Evolutionary conservation across 2,888 invertebrate genomes (phyloP).

Genomic region (Mesorhabditis belari): DNA sequence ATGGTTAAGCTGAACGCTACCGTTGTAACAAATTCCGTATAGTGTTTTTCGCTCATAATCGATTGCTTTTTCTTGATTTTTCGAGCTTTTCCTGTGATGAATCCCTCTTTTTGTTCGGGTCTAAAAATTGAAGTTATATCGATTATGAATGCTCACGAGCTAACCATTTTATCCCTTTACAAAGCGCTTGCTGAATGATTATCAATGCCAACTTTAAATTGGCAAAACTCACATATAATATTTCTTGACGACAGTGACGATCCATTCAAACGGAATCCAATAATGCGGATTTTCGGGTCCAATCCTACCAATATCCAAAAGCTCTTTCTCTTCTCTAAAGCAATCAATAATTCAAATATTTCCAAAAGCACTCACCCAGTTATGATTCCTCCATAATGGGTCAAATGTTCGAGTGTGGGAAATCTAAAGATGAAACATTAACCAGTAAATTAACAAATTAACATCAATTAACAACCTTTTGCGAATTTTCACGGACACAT

Average conservation of each 20-base stretch:
- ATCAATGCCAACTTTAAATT: not conserved
- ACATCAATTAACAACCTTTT: conserved; percentile 1
- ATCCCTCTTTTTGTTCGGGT: too few relatives aligned
- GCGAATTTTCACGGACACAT: conserved; percentile 17
- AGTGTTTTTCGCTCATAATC: conserved; percentile 16
- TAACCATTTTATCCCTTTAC: not conserved
- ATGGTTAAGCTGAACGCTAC: not conserved
- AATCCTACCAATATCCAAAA: conserved; percentile 9
- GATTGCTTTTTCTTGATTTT: not conserved
- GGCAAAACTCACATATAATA: conserved; percentile 4
- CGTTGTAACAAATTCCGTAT: conserved; percentile 10
- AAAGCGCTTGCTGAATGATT: not conserved
- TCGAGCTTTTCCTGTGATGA: too few relatives aligned
- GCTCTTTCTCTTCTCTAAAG: conserved; percentile 12
- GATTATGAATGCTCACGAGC: not conserved
- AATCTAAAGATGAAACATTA: too few relatives aligned
- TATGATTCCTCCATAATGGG: conserved; percentile 12
- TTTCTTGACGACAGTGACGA: conserved; percentile 14
- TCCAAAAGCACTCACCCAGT: conserved; percentile 4
- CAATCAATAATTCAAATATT: not conserved
- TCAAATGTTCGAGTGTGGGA: conserved; percentile 12
- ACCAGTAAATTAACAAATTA: too few relatives aligned
- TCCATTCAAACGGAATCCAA: conserved; percentile 27
- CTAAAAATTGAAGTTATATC: too few relatives aligned
- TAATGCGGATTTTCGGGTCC: conserved; percentile 11